phyloP scores from a whole-genome alignment of 2,797 vertebrate genomes.

The Propithecus perrieri region DNA sequence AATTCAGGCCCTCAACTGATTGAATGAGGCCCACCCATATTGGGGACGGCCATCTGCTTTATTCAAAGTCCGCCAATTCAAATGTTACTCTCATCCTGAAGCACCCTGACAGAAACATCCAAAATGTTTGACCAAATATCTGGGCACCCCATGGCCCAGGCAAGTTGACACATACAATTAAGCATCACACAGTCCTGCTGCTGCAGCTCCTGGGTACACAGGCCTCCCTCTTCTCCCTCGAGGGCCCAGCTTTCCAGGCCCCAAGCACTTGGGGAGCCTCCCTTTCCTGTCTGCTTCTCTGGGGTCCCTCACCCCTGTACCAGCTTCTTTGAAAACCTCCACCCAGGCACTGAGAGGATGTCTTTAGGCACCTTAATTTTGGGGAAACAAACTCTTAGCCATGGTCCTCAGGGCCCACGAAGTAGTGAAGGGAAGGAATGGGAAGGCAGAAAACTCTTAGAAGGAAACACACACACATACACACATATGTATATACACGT shows the following conservation, averaged over 20 bases:
- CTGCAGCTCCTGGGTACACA: not conserved
- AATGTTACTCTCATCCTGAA: not conserved
- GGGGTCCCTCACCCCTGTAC: not conserved
- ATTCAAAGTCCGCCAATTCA: not conserved
- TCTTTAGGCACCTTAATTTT: not conserved
- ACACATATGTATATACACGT: too few species aligned
- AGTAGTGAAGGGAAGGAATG: not conserved
- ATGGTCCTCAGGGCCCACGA: not conserved
- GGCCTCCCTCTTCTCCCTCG: not conserved
- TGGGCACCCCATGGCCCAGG: not conserved
- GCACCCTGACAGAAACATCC: not conserved
- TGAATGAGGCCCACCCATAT: not conserved
- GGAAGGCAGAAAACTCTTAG: not conserved
- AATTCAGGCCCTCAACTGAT: not conserved
- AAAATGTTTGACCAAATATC: not conserved
- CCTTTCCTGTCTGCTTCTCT: not conserved
- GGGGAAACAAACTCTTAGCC: not conserved
- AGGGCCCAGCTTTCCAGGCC: not conserved
- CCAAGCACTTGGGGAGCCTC: not conserved
- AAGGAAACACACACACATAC: not conserved
- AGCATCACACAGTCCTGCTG: not conserved
- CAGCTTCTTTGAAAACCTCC: not conserved
- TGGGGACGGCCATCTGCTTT: not conserved
- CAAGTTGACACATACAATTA: not conserved
- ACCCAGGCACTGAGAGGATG: not conserved